Evolutionary conservation across 2,113 vertebrate genomes (phyloP).

Genomic region (Motacilla tschutschensis): DNA sequence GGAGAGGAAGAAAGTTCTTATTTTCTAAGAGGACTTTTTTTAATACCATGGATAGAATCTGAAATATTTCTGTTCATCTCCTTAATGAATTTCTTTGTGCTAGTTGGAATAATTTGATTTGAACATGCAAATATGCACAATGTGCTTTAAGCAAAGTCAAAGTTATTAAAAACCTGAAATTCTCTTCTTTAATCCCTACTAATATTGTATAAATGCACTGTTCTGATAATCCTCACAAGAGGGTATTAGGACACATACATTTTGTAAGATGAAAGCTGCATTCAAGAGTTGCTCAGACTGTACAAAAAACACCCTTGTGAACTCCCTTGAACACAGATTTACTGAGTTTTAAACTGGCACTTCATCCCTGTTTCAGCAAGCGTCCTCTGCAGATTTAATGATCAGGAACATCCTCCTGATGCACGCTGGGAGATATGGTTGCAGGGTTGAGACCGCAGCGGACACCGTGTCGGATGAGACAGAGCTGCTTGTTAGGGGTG

Average conservation of each 20-base stretch:
- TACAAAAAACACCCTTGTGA: conserved; percentile 8
- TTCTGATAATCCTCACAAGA: conserved; percentile 40
- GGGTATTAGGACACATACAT: conserved; percentile 34
- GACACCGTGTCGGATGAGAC: conserved; percentile 88
- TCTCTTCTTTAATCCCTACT: conserved; percentile 30
- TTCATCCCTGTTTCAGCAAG: conserved; percentile 84
- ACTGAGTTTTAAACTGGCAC: conserved; percentile 61
- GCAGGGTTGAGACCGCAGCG: conserved; percentile 90
- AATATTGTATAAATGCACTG: conserved; percentile 20
- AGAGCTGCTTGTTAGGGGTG: conserved; percentile 94
- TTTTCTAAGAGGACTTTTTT: neutral
- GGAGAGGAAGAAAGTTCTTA: neutral
- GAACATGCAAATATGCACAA: neutral
- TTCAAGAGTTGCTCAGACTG: conserved; percentile 21
- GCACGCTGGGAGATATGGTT: conserved; percentile 93
- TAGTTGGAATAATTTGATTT: conserved; percentile 20
- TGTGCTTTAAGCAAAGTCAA: conserved; percentile 33
- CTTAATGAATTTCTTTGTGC: conserved; percentile 32
- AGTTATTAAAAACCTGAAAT: conserved; percentile 36
- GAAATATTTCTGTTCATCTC: neutral
- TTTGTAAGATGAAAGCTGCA: conserved; percentile 30
- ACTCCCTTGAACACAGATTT: conserved; percentile 48
- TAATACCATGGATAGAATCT: neutral
- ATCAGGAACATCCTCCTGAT: conserved; percentile 94
- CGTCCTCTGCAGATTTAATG: conserved; percentile 95